Base-by-base conservation (phyloP, 2,888 invertebrate species). In the Quadroppia sp. region DNA sequence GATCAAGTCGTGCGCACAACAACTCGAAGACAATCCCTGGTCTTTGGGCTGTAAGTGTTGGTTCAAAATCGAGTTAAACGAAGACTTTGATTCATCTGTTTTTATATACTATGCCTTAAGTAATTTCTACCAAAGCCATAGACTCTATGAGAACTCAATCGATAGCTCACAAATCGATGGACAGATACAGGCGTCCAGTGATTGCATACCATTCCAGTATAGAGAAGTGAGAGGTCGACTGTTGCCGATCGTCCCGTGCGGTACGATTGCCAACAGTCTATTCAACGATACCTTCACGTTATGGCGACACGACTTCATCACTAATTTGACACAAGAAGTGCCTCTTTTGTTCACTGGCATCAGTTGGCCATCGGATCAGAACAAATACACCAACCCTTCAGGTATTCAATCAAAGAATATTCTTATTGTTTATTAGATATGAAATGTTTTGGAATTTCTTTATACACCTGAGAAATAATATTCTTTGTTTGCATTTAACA, bases 221-320 rank as follows among this genome's bases (percentile, higher is more conserved):
- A 36, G 20, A 28, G 30, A 30, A 20, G 74, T 74, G 7, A 40
- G 2, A 11, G 40, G 40, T 9, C n/a, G 25, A 23, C 1, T 23
- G 2, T 0, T 67, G 9, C 53, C 70, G 1, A 70, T 74, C 13
- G 74, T 70, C 4, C 74, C 74, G 28, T 74, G 74, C 69, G 74
- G 74, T 69, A 70, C 70, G 9, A 30, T 71, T 53, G 74, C 74
- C 45, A 74, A 74, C 59, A 74, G 70, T 74, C 20, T 74, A 15
- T 74, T 74, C 53, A 74, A 74, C 50, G 74, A 74, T 59, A 71
- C 74, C 4, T 74, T 70, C 28, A 32, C 53, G 1, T 28, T 74
- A 11, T 74, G 74, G 74, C 13, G 53, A 6, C 70, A 32, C 15
- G 45, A 42, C 28, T 11, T 40, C 42, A 15, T 2, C 40, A 61